A percentile compares a stretch with the other conserved stretches of the same genome.
These are phyloP conservation scores for Julus scanicus DNA, from an alignment of 2,888 invertebrate genomes.

Conservation along the genomic window DNA sequence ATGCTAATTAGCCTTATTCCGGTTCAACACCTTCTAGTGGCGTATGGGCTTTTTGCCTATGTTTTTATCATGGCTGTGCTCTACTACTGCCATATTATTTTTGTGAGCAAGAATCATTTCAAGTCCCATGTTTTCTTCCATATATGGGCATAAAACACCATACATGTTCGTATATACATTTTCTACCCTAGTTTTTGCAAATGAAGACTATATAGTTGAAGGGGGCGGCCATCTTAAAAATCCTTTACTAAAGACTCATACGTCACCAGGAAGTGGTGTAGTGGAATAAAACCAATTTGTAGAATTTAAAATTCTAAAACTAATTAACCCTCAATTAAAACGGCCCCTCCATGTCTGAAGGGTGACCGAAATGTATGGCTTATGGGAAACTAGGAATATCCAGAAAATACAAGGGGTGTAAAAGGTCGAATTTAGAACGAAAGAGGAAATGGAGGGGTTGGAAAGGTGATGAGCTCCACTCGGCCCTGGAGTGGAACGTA, in stretches of 20 bases:
- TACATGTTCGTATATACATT: too few relatives aligned
- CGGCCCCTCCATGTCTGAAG: not conserved
- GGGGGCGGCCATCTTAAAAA: too few relatives aligned
- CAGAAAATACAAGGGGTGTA: not conserved
- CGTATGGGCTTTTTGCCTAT: too few relatives aligned
- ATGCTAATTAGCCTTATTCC: too few relatives aligned
- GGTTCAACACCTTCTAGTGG: too few relatives aligned
- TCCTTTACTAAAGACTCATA: not conserved
- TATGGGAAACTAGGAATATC: not conserved
- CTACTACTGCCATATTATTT: too few relatives aligned
- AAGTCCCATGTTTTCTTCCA: too few relatives aligned
- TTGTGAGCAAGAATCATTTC: too few relatives aligned
- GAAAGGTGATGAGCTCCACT: conserved; percentile 21
- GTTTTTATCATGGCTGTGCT: too few relatives aligned
- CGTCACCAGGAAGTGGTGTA: not conserved
- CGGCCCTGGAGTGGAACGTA: conserved; percentile 17
- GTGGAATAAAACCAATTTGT: not conserved
- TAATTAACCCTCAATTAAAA: not conserved
- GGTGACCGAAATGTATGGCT: not conserved
- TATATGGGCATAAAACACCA: too few relatives aligned
- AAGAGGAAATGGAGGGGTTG: not conserved
- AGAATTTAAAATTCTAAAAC: not conserved
- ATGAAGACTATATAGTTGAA: too few relatives aligned
- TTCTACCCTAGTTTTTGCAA: too few relatives aligned
- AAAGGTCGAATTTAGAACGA: conserved; percentile 10